Conservation (phyloP, 2,113 vertebrate genomes). For the Gnathonemus echidnorhynchus region DNA sequence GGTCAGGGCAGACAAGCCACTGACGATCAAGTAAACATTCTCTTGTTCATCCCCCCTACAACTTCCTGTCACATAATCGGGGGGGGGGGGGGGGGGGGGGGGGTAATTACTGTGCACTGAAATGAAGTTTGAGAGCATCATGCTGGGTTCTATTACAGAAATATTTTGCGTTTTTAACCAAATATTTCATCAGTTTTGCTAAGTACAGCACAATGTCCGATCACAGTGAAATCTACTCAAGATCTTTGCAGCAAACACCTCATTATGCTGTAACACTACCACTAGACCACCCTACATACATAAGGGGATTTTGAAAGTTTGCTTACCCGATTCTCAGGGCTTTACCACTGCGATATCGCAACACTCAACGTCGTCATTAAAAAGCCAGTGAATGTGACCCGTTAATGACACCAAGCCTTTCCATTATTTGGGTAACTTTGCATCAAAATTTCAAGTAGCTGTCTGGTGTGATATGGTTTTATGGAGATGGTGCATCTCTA, state of each 20-base stretch:
- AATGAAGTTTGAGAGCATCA: background rate
- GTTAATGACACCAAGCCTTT: background rate
- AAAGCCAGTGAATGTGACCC: background rate
- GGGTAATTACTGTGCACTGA: background rate
- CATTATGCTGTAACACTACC: background rate
- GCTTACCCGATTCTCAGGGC: background rate
- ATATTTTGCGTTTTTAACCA: background rate
- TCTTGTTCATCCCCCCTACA: background rate
- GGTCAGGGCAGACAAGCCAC: background rate
- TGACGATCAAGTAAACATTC: background rate
- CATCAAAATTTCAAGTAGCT: background rate
- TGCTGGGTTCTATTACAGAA: background rate
- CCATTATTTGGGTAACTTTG: background rate
- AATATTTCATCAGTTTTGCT: background rate
- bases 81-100: too few species aligned
- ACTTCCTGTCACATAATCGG: background rate
- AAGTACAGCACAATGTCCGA: background rate
- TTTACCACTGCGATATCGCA: background rate
- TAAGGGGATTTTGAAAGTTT: background rate
- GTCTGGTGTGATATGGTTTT: background rate
- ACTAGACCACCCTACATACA: background rate
- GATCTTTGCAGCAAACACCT: background rate
- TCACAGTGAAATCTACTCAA: background rate
- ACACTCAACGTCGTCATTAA: background rate
- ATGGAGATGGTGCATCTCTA: background rate